Evolutionary conservation across 2,888 invertebrate genomes (phyloP), one percentile per base, ranked within the genome.

Genomic region (Hemicrepidius hirtus): DNA sequence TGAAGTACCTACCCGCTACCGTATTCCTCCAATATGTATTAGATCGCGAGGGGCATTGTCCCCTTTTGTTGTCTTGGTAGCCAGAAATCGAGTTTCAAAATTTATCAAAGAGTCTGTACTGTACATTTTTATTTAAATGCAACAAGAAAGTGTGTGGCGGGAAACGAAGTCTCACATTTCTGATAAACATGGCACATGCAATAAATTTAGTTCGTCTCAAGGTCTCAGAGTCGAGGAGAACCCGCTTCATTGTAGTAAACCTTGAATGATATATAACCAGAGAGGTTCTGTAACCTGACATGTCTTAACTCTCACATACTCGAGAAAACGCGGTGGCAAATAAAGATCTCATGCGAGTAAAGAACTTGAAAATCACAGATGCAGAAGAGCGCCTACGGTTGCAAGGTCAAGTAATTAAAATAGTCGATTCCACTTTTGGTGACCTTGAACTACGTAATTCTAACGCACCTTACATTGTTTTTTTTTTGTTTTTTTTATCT

Each of bases 201-300:
- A 75, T 78, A 78, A 80, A 79, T 78, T 79, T 76, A 77, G 77
- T 78, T 78, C 74, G 81, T 80, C 81, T 81, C 81, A 81, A 81
- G 81, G 81, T 80, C 81, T 77, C 71, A 62, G 73, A 75, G 80
- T 77, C 77, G 76, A 77, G 77, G 73, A 71, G 76, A 78, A 78
- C 77, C 76, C 75, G 78, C 76, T 75, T 77, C 74, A 74, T 77
- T 78, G 77, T 78, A 77, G 80, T 80, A 78, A 80, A 79, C 80
- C 81, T 81, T 81, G 81, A 80, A 80, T 80, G 79, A 79, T 79
- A 74, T 77, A 76, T 74, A 72, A 64, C 63, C 28, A 71, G 41
- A 28, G 55, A 66, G 49, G 69, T 73, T 66, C 73, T 66, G 53
- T 66, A 73, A 73, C 69, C 73, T 69, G 73, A 62, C 73, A 65